A percentile compares a stretch with the other conserved stretches of the same genome.
Conservation (phyloP, 2,797 vertebrate genomes). For the Syngnathus acus region DNA sequence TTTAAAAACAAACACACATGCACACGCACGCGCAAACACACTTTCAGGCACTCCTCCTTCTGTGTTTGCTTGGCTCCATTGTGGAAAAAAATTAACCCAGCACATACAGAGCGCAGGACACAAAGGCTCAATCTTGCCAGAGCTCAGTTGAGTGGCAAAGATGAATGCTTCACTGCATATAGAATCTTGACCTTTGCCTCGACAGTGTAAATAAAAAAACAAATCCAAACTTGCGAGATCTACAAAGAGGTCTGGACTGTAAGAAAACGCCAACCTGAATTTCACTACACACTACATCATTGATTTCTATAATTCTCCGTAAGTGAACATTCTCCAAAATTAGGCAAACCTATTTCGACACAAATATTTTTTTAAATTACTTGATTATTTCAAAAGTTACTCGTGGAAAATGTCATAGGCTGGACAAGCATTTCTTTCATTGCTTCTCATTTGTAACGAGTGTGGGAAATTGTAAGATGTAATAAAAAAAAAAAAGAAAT, state of each 20-base stretch:
- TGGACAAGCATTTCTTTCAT: too few relatives aligned
- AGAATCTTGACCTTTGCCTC: constrained; percentile 63
- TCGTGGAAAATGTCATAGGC: too few relatives aligned
- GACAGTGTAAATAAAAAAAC: constrained; percentile 30
- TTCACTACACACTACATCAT: constrained; percentile 31
- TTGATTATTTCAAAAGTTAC: not conserved
- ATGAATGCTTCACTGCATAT: constrained; percentile 48
- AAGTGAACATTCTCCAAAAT: not conserved
- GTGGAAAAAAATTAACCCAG: constrained; percentile 56
- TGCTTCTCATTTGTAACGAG: not conserved
- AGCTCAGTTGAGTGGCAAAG: constrained; percentile 62
- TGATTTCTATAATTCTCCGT: not conserved
- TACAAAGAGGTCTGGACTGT: constrained; percentile 29
- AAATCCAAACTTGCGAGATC: not conserved
- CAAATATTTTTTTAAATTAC: not conserved
- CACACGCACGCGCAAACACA: constrained; percentile 31
- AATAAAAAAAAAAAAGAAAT: too few relatives aligned
- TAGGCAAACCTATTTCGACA: not conserved
- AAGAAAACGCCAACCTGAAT: constrained; percentile 39
- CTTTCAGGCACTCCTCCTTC: constrained; percentile 33
- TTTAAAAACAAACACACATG: constrained; percentile 56
- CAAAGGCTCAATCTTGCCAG: constrained; percentile 67
- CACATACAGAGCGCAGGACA: constrained; percentile 40
- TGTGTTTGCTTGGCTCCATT: constrained; percentile 58
- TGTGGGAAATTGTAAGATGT: too few relatives aligned